Evolutionary conservation across 2,888 invertebrate species (phyloP).

Genomic region (Fragum whitleyi): DNA sequence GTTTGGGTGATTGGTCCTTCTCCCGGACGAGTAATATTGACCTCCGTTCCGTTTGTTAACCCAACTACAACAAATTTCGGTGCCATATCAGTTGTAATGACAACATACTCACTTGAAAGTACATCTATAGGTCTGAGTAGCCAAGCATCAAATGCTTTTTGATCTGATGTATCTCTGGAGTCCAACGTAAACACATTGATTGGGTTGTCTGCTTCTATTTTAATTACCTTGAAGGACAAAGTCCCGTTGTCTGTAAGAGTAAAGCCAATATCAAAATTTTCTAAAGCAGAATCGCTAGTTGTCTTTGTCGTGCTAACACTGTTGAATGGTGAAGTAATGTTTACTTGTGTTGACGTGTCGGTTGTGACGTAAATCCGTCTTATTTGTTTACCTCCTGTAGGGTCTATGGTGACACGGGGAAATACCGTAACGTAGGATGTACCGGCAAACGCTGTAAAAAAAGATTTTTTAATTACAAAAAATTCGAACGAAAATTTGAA

Average conservation of each 20-base stretch:
- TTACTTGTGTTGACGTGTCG: neutral
- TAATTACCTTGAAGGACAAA: neutral
- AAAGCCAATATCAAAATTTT: neutral
- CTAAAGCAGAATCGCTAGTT: neutral
- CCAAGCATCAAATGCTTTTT: neutral
- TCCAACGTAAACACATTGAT: neutral
- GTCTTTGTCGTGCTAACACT: neutral
- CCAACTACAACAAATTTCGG: neutral
- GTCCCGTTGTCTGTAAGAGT: neutral
- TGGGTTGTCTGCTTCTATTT: neutral
- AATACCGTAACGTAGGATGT: neutral
- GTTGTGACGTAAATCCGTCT: neutral
- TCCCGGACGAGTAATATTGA: neutral
- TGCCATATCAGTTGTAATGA: neutral
- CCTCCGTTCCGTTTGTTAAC: neutral
- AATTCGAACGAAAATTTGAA: too few relatives aligned
- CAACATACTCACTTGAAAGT: neutral
- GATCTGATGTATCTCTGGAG: neutral
- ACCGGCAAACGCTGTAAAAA: slow-evolving; percentile 4
- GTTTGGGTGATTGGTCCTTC: neutral
- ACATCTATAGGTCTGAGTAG: neutral
- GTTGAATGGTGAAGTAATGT: neutral
- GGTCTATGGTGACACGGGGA: neutral
- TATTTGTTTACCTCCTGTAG: neutral
- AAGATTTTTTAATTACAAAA: too few relatives aligned